phyloP scores from a whole-genome alignment of 2,797 vertebrate species.

The Octomys mimax region DNA sequence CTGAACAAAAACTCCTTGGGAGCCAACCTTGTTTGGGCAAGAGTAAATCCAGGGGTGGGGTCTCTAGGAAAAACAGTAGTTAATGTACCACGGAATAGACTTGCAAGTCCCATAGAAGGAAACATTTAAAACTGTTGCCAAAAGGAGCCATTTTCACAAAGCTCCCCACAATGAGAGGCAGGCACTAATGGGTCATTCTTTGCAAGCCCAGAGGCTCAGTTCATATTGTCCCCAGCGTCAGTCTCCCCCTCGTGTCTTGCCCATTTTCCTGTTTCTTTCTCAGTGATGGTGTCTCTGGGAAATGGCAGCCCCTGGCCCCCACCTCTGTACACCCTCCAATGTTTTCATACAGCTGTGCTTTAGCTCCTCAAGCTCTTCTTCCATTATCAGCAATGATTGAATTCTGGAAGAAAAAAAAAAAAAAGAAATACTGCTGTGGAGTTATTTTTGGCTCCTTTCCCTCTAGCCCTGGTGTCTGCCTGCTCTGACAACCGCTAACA shows the following conservation, averaged over 20 bases:
- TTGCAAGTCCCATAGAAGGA: constrained; percentile 41
- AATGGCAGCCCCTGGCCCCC: background rate
- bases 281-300: background rate
- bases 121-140: background rate
- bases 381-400: constrained; percentile 68
- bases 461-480: constrained; percentile 68
- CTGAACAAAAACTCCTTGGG: background rate
- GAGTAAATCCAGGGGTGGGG: background rate
- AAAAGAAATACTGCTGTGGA: constrained; percentile 48
- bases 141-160: background rate
- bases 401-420: constrained; percentile 55
- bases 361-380: constrained; percentile 12
- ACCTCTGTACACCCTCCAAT: background rate
- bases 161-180: background rate
- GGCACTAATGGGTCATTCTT: too few species aligned
- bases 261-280: background rate
- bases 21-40: background rate
- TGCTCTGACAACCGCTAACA: constrained; percentile 75
- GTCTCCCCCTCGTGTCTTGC: constrained; percentile 1
- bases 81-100: background rate
- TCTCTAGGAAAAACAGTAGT: background rate
- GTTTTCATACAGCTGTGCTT: background rate
- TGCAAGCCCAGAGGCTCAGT: background rate
- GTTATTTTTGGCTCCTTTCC: constrained; percentile 77
- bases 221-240: background rate